Conservation (phyloP, 2,113 vertebrate genomes). For the Pongo abelii region DNA sequence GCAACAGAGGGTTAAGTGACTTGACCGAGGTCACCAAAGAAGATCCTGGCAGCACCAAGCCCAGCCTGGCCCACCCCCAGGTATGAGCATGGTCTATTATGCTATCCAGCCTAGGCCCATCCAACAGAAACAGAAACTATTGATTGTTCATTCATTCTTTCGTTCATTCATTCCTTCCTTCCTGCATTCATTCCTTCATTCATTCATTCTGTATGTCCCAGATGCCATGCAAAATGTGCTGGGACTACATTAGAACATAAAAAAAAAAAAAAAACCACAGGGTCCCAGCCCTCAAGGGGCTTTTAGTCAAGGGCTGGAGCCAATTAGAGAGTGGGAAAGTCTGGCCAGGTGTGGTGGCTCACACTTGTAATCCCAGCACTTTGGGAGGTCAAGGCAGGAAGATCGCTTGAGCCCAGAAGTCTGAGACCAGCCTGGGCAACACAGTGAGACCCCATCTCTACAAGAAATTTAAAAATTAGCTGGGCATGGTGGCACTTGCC, state of each 20-base stretch:
- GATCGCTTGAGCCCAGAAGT: too few species aligned
- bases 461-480: too few species aligned
- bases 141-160: accelerated
- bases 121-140: background rate
- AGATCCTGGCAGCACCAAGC: background rate
- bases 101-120: accelerated
- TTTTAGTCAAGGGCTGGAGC: background rate
- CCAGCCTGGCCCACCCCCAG: background rate
- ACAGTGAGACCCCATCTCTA: too few species aligned
- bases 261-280: too few species aligned
- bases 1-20: accelerated
- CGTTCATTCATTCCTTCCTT: background rate
- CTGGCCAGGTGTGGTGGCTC: too few species aligned
- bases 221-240: background rate
- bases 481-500: too few species aligned
- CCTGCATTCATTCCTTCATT: too few species aligned
- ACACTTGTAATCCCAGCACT: too few species aligned
- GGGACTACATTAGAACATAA: background rate
- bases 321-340: too few species aligned
- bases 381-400: too few species aligned
- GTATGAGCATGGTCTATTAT: accelerated
- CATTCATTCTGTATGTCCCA: background rate
- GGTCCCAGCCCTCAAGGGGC: background rate
- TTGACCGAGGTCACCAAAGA: background rate
- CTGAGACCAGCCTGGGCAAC: too few species aligned